Evolutionary conservation across 92 coral and sea anemone species (phyloP), one percentile per base, ranked within the genome.

Genomic region (Parazoanthus darwini): DNA sequence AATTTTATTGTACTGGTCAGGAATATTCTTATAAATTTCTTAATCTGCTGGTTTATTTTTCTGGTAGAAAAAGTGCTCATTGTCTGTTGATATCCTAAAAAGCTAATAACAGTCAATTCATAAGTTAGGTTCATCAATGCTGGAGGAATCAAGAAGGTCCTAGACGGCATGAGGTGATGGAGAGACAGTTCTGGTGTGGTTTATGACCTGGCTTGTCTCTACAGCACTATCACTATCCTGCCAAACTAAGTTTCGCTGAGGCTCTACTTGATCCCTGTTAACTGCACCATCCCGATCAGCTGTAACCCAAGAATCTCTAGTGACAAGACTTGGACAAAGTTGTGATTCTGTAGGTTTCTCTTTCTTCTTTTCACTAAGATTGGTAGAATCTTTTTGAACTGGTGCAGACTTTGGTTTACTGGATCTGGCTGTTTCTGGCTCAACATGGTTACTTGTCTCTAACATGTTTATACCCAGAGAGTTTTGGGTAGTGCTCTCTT

Each of bases 271-370:
- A 43, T 46, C 54, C 26, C 18, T 3, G 39, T 78, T 44, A 78
- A 46, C 59, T 42, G 81, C 22, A 3, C 14, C 59, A 23, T 42
- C 44, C 42, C 0, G 37, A 46, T n/a, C 37, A 51, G 58, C 20
- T 79, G 82, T 18, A 79, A 79, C 82, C 82, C 82, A 79, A 46
- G 82, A 79, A 51, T 79, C 63, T 51, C 22, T 26, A 8, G 59
- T 79, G 37, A 79, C 65, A 46, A 23, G 18, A 79, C 63, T 54
- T 79, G 82, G 22, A n/a, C 3, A 37, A n/a, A 50, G 65, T 48
- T 79, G 65, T 26, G 35, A n/a, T 79, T 46, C 37, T 18, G 8
- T 59, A 25, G 39, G 11, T 26, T 23, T 29, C 23, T 15, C 15
- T 15, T 20, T 26, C 8, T 25, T 70, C 3, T 84, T 46, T 71